Conservation (phyloP, 1,140 invertebrate species). For the Drosophila subobscura region DNA sequence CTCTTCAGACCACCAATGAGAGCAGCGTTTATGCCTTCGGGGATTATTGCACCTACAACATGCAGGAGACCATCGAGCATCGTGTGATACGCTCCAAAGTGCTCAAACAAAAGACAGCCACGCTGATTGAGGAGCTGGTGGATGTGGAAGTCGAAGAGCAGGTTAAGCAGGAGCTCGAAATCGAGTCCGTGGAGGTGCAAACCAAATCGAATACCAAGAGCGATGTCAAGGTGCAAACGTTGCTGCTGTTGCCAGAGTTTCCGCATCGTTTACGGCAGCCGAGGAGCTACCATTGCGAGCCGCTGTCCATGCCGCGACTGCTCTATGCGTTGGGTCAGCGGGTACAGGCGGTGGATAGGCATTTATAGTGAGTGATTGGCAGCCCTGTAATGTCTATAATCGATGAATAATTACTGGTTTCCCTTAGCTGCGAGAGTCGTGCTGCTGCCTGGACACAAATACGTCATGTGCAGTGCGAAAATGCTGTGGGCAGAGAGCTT, state of each 20-base stretch:
- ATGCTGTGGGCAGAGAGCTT: conserved; percentile 83
- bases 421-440: conserved; percentile 79
- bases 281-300: conserved; percentile 86
- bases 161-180: conserved; percentile 48
- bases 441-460: conserved; percentile 86
- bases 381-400: not conserved
- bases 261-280: conserved; percentile 85
- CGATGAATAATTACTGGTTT: not conserved
- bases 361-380: conserved; percentile 63
- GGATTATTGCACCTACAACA: conserved; percentile 89
- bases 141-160: conserved; percentile 22
- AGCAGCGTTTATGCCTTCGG: conserved; percentile 89
- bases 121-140: conserved; percentile 40
- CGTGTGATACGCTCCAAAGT: conserved; percentile 87
- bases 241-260: conserved; percentile 86
- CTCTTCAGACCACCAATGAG: conserved; percentile 58
- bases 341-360: conserved; percentile 84
- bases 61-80: conserved; percentile 93
- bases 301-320: conserved; percentile 88
- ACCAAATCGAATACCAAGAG: conserved; percentile 81
- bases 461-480: conserved; percentile 85
- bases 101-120: conserved; percentile 35
- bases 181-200: conserved; percentile 66
- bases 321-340: conserved; percentile 88
- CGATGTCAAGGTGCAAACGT: conserved; percentile 65